Evolutionary conservation across 2,888 invertebrate genomes (phyloP).

Genomic region (Stenolophus ochropezus): DNA sequence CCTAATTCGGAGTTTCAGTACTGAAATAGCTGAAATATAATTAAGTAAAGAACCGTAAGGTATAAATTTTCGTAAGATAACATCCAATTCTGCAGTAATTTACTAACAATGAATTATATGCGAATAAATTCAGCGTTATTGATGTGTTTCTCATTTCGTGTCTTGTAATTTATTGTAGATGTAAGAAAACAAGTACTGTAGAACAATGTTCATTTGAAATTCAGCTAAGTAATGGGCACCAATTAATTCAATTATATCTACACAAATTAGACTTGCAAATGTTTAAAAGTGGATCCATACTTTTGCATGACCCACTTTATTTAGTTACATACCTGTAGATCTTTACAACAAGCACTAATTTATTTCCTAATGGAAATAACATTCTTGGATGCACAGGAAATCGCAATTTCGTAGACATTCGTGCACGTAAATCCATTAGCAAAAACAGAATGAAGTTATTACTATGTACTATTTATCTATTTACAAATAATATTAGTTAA

Average conservation of each 20-base stretch:
- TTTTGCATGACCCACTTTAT: constrained; percentile 21
- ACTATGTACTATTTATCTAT: too few relatives aligned
- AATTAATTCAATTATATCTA: constrained; percentile 37
- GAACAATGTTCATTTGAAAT: constrained; percentile 19
- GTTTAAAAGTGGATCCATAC: constrained; percentile 31
- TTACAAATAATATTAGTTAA: too few relatives aligned
- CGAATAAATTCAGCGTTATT: neutral
- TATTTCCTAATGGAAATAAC: neutral
- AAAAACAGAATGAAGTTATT: too few relatives aligned
- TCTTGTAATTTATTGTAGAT: neutral
- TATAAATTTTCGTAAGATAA: neutral
- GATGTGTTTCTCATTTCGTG: neutral
- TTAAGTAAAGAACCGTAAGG: neutral
- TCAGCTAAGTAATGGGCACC: neutral
- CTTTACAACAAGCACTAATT: neutral
- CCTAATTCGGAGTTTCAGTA: too few relatives aligned
- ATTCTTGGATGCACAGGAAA: too few relatives aligned
- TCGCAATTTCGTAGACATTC: too few relatives aligned
- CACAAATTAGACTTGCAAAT: constrained; percentile 36
- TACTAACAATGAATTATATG: neutral
- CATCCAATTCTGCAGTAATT: neutral
- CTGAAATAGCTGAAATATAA: too few relatives aligned
- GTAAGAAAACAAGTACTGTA: constrained; percentile 26
- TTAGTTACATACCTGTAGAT: constrained; percentile 26
- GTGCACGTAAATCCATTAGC: too few relatives aligned